These are phyloP conservation scores for Dicrurus megarhynchus DNA, from an alignment of 2,113 vertebrate species.

Conservation along the genomic window DNA sequence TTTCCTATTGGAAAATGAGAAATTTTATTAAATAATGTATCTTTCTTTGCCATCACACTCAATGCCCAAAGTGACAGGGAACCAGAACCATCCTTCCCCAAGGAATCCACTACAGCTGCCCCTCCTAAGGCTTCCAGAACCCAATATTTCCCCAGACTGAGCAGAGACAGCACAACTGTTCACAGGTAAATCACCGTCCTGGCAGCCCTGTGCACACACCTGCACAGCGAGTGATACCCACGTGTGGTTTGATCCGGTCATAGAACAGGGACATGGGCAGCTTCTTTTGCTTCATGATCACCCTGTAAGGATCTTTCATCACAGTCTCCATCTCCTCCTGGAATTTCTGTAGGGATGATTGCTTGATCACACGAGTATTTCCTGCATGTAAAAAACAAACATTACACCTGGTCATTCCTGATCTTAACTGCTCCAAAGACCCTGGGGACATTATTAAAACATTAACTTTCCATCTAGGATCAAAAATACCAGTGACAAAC, in stretches of 20 bases:
- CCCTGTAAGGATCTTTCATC: conserved; percentile 92
- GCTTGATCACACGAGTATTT: conserved; percentile 97
- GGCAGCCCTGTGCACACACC: background rate
- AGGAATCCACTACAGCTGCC: background rate
- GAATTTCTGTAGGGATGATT: conserved; percentile 93
- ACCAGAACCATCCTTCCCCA: background rate
- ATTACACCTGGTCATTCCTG: background rate
- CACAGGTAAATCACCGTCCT: accelerated
- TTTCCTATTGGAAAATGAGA: background rate
- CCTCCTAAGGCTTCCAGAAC: background rate
- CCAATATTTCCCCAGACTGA: background rate
- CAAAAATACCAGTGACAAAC: background rate
- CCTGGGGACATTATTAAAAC: background rate
- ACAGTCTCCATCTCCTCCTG: conserved; percentile 93
- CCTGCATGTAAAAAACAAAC: conserved; percentile 63
- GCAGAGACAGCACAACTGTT: accelerated
- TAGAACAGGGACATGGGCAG: conserved; percentile 94
- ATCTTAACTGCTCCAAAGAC: background rate
- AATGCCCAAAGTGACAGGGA: accelerated
- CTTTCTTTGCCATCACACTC: background rate
- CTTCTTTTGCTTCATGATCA: conserved; percentile 92
- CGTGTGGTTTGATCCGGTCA: conserved; percentile 88
- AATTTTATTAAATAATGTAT: background rate
- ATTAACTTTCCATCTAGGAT: background rate
- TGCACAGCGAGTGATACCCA: conserved; percentile 64